These are phyloP conservation scores for Danio jaintianensis DNA, from an alignment of 2,797 vertebrate species.

Conservation along the genomic window DNA sequence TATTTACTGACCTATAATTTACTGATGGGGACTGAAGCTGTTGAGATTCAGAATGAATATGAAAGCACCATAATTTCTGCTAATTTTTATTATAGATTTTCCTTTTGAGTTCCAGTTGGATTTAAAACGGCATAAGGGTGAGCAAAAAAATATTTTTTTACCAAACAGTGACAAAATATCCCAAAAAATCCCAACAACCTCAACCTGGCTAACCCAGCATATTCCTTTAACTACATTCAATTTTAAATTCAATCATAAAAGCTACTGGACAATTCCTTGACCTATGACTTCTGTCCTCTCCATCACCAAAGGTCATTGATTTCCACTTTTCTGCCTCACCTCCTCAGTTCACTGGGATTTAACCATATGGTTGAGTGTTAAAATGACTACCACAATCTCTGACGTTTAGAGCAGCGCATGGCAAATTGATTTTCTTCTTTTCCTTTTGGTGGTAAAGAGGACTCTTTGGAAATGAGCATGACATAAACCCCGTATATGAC, in stretches of 20 bases:
- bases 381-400: conserved; percentile 34
- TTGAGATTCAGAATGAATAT: too few relatives aligned
- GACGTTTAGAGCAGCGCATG: conserved; percentile 31
- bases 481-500: conserved; percentile 22
- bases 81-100: too few relatives aligned
- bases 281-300: neutral
- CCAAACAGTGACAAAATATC: too few relatives aligned
- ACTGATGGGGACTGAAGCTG: too few relatives aligned
- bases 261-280: neutral
- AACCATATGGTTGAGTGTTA: conserved; percentile 19
- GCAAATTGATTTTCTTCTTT: conserved; percentile 21
- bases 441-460: conserved; percentile 3
- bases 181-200: too few relatives aligned
- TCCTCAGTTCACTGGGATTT: neutral
- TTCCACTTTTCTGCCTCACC: neutral
- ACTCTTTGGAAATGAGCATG: conserved; percentile 9
- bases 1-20: too few relatives aligned
- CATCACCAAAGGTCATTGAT: neutral
- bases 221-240: neutral
- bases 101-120: too few relatives aligned
- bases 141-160: neutral
- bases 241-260: neutral
- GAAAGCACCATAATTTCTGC: too few relatives aligned
- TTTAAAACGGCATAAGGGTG: neutral
- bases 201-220: too few relatives aligned